Conservation (phyloP, 1,140 invertebrate genomes). For the Latrodectus geometricus region DNA sequence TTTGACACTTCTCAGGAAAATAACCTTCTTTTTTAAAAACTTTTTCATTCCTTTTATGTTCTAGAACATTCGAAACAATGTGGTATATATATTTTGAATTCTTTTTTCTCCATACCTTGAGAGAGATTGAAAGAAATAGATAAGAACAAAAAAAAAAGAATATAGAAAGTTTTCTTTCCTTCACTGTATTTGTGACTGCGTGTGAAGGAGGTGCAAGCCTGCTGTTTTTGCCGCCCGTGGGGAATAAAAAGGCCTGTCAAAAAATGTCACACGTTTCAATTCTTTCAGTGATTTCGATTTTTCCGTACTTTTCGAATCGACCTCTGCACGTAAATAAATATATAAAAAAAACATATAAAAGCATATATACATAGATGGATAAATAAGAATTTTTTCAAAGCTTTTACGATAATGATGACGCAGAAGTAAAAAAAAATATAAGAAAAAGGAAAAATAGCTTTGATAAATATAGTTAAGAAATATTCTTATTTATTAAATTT, state of each 20-base stretch:
- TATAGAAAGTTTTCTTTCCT: conserved; percentile 34
- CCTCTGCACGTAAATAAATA: no score
- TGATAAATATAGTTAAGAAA: no score
- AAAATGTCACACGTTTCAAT: conserved; percentile 61
- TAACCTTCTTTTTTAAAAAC: conserved; percentile 14
- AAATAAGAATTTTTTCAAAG: no score
- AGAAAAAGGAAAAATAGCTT: no score
- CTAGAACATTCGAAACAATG: conserved; percentile 45
- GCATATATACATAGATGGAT: no score
- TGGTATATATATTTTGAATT: conserved; percentile 55
- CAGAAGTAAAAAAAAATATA: no score
- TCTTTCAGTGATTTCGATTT: conserved; percentile 51
- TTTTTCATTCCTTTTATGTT: conserved; percentile 22
- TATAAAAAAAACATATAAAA: no score
- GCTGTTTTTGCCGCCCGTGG: conserved; percentile 24
- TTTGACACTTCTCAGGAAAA: conserved; percentile 53
- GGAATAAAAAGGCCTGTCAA: conserved; percentile 56
- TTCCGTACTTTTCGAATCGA: conserved; percentile 4
- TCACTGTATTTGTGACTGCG: conserved; percentile 4
- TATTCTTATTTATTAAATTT: no score
- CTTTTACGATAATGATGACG: no score
- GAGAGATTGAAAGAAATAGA: no score
- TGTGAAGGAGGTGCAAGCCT: background rate
- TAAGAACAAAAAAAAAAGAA: no score
- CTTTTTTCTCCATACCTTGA: no score